phyloP scores from a whole-genome alignment of 2,888 invertebrate species.

The Chymomyza fuscimana region DNA sequence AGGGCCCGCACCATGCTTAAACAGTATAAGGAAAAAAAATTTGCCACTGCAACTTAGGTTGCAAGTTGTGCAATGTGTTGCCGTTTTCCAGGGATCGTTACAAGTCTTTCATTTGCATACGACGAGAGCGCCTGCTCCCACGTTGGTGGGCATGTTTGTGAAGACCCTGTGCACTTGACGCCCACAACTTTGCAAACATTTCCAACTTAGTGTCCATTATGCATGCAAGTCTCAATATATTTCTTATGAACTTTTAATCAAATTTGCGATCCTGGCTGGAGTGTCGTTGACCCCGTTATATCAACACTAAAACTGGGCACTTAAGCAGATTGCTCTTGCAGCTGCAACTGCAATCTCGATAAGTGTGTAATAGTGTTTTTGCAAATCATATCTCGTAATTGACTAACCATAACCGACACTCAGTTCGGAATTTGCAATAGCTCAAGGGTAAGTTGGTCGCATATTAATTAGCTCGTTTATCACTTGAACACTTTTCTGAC shows the following conservation, averaged over 20 bases:
- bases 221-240: conserved; percentile 72
- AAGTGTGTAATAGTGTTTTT: conserved; percentile 35
- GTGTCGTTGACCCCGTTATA: conserved; percentile 49
- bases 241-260: conserved; percentile 70
- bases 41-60: conserved; percentile 27
- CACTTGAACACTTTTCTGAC: conserved; percentile 65
- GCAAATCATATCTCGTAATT: conserved; percentile 62
- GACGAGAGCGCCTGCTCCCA: conserved; percentile 32
- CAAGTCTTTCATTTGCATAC: conserved; percentile 49
- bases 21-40: neutral
- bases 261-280: conserved; percentile 41
- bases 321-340: neutral
- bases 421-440: neutral
- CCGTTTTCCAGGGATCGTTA: conserved; percentile 17
- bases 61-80: conserved; percentile 22
- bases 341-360: conserved; percentile 13
- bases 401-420: conserved; percentile 36
- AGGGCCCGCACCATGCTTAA: conserved; percentile 40
- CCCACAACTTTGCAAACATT: conserved; percentile 37
- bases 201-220: conserved; percentile 68
- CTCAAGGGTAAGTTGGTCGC: conserved; percentile 27
- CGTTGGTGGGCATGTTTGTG: neutral
- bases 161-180: conserved; percentile 51
- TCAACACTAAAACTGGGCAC: neutral
- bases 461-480: conserved; percentile 73